Evolutionary conservation across 1,140 invertebrate genomes (phyloP), one percentile per base, ranked within the genome.

Genomic region (Halesus radiatus): DNA sequence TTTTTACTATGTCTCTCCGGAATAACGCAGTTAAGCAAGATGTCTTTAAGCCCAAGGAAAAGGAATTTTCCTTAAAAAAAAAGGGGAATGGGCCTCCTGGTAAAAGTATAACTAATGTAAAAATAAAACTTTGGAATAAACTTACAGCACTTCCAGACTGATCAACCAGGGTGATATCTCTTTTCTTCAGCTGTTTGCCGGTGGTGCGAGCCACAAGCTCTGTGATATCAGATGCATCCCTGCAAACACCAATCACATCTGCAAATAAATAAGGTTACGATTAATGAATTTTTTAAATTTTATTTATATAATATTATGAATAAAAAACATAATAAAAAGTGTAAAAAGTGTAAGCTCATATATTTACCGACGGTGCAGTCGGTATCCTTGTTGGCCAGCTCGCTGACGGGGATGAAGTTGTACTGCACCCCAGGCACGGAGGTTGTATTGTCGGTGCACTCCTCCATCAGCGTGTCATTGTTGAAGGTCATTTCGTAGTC

Each of bases 401-500:
- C 89, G 83, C 90, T 92, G 80, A 99, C 95, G 0, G 94, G 90
- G 5, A 93, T 86, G 87, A 99, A 98, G 84, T 98, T 92, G 86
- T 94, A 99, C 56, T 93, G 92, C n/a, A 98, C 89, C 26, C 91
- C 90, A 1, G 98, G 97, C 84, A 98, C 92, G 15, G 91, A 87
- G 1, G 87, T 85, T 18, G 86, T 85, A 58, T 93, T 92, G 10
- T 93, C 94, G 68, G 90, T 88, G 84, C 95, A 96, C 68, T 92
- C 91, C 52, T 93, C 89, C 7, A 98, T 91, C 82, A 94, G 90
- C 0, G 96, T 95, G 45, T 98, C 96, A 20, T 89, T 88, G n/a
- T 90, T 94, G 84, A 99, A 94, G 0, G 95, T 95, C 93, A 99
- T 95, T 86, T 99, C 98, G 86, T 99, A 99, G 86, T 99, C 97